These are phyloP conservation scores for Reticulitermes speratus DNA, from an alignment of 1,140 invertebrate genomes.

Conservation along the genomic window DNA sequence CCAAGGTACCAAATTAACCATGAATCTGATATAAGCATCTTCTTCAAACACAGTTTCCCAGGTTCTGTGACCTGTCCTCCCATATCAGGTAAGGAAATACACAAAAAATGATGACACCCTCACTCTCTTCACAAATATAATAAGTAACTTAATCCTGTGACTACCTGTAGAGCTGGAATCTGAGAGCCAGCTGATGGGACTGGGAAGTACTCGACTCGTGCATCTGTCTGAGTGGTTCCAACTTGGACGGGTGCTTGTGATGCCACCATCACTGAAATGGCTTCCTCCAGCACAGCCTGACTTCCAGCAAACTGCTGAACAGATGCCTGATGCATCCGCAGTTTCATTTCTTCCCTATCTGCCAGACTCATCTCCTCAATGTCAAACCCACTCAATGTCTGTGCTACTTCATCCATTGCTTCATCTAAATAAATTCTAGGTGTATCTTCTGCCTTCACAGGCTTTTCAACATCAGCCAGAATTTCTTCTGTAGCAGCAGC, in stretches of 20 bases:
- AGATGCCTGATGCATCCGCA: slow-evolving; percentile 21
- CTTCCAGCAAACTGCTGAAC: slow-evolving; percentile 24
- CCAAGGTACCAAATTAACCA: too few species aligned
- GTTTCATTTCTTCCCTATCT: slow-evolving; percentile 20
- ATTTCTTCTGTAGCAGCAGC: slow-evolving; percentile 49
- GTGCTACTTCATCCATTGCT: slow-evolving; percentile 54
- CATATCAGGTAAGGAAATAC: too few species aligned
- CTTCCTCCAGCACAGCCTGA: slow-evolving; percentile 33
- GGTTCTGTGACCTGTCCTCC: too few species aligned
- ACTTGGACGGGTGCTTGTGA: slow-evolving; percentile 26
- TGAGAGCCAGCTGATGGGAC: slow-evolving; percentile 48
- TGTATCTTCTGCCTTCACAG: slow-evolving; percentile 28
- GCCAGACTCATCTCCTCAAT: neutral
- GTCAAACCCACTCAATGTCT: slow-evolving; percentile 5
- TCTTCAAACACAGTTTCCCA: too few species aligned
- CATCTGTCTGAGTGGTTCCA: slow-evolving; percentile 19
- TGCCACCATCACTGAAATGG: slow-evolving; percentile 37
- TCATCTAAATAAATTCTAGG: slow-evolving; percentile 27
- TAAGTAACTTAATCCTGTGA: too few species aligned
- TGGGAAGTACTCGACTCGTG: slow-evolving; percentile 52
- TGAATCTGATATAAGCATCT: too few species aligned
- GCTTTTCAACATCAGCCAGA: slow-evolving; percentile 35
- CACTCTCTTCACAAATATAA: too few species aligned
- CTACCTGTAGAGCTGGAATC: slow-evolving; percentile 42
- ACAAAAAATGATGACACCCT: too few species aligned